Conservation (phyloP, 92 coral and sea anemone genomes). For the Nematostella vectensis region DNA sequence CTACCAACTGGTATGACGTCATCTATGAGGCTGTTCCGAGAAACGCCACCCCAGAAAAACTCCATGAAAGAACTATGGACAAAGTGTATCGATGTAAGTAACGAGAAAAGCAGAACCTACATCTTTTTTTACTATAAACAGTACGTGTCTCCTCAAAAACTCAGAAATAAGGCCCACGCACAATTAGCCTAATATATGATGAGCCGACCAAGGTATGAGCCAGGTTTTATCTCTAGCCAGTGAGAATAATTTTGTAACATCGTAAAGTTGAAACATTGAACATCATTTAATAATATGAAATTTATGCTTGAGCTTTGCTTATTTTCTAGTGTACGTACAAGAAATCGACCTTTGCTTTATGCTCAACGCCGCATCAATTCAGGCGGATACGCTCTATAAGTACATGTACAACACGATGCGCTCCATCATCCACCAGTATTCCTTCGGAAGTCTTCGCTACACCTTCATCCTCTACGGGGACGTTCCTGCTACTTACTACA, state of each 20-base stretch:
- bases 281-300: too few relatives aligned
- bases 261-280: too few relatives aligned
- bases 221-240: too few relatives aligned
- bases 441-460: constrained; percentile 21
- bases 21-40: constrained; percentile 16
- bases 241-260: too few relatives aligned
- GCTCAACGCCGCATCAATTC: constrained; percentile 14
- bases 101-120: neutral
- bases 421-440: constrained; percentile 13
- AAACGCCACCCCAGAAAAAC: constrained; percentile 1
- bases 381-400: constrained; percentile 1
- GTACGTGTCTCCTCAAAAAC: too few relatives aligned
- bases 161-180: too few relatives aligned
- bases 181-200: too few relatives aligned
- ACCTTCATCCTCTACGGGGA: constrained; percentile 18
- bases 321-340: constrained; percentile 13
- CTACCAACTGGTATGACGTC: constrained; percentile 12
- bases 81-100: constrained; percentile 21
- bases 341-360: constrained; percentile 19
- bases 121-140: neutral
- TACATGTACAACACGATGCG: constrained; percentile 19
- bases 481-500: constrained; percentile 11
- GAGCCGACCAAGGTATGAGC: too few relatives aligned
- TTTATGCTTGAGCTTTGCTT: neutral
- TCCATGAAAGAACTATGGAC: constrained; percentile 14